phyloP scores from a whole-genome alignment of 2,797 vertebrate species.

The Balearica regulorum region DNA sequence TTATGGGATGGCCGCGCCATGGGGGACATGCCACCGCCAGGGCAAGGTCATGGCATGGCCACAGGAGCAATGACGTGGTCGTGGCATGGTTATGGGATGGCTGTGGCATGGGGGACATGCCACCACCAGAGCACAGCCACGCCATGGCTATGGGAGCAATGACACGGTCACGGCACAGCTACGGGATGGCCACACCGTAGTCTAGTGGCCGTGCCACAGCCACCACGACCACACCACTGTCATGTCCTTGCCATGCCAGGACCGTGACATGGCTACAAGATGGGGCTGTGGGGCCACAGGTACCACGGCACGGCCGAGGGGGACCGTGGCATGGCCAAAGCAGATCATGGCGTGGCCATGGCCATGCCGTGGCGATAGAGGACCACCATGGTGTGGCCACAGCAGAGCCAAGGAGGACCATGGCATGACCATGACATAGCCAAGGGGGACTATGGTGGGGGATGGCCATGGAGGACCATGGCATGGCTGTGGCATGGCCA shows the following conservation, averaged over 20 bases:
- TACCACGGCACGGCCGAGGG: not conserved
- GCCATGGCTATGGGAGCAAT: not conserved
- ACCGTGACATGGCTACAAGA: no score
- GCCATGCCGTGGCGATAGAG: no score
- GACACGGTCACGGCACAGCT: no score
- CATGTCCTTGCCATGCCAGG: no score
- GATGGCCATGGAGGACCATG: no score
- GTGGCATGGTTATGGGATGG: no score
- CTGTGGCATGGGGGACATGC: not conserved
- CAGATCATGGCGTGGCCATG: not conserved
- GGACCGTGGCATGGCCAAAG: no score
- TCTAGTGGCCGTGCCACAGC: not conserved
- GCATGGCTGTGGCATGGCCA: not conserved
- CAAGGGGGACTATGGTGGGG: not conserved
- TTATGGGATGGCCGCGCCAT: not conserved
- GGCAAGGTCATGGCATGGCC: no score
- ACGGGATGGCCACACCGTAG: not conserved
- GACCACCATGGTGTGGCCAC: not conserved
- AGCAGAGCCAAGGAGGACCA: no score
- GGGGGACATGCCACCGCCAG: not conserved
- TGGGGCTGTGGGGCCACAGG: not conserved
- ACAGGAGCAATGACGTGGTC: no score
- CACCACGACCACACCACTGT: fast-evolving
- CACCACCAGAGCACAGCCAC: no score
- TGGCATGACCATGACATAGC: not conserved